These are phyloP conservation scores for Sweltsa coloradensis DNA, from an alignment of 1,140 invertebrate species.

Conservation along the genomic window DNA sequence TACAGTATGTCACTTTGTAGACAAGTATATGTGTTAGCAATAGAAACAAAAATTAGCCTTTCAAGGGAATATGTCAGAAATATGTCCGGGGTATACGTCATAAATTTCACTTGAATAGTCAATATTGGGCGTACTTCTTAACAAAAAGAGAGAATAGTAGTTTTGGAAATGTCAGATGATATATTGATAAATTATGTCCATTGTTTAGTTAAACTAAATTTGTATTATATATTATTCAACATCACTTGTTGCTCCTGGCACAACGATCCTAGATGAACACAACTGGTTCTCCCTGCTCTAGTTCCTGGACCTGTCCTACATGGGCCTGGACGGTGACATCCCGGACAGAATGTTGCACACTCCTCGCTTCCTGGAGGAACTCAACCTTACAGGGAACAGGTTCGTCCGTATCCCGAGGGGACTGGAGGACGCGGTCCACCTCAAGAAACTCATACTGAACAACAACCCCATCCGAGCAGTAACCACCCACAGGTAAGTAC, in stretches of 20 bases:
- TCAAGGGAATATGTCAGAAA: too few relatives aligned
- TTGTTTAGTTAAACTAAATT: neutral
- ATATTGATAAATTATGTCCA: too few relatives aligned
- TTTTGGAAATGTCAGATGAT: too few relatives aligned
- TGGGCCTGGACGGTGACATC: conserved; percentile 41
- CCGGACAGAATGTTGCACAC: conserved; percentile 51
- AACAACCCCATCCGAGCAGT: conserved; percentile 49
- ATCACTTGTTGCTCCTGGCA: conserved; percentile 9
- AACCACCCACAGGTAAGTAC: conserved; percentile 12
- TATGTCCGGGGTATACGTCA: too few relatives aligned
- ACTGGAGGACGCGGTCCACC: conserved; percentile 39
- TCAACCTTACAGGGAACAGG: conserved; percentile 55
- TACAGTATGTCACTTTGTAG: too few relatives aligned
- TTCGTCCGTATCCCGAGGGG: conserved; percentile 43
- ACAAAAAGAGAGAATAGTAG: too few relatives aligned
- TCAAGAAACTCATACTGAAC: conserved; percentile 48
- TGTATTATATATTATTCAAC: conserved; percentile 7
- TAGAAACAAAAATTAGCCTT: too few relatives aligned
- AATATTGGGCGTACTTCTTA: too few relatives aligned
- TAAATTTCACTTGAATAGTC: too few relatives aligned
- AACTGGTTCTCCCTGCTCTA: conserved; percentile 22
- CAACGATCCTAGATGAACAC: too few relatives aligned
- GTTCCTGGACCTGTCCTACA: conserved; percentile 52
- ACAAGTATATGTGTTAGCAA: too few relatives aligned
- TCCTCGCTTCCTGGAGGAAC: conserved; percentile 41